These are phyloP conservation scores for Bovichtus variegatus DNA, from an alignment of 2,797 vertebrate genomes.

Conservation along the genomic window DNA sequence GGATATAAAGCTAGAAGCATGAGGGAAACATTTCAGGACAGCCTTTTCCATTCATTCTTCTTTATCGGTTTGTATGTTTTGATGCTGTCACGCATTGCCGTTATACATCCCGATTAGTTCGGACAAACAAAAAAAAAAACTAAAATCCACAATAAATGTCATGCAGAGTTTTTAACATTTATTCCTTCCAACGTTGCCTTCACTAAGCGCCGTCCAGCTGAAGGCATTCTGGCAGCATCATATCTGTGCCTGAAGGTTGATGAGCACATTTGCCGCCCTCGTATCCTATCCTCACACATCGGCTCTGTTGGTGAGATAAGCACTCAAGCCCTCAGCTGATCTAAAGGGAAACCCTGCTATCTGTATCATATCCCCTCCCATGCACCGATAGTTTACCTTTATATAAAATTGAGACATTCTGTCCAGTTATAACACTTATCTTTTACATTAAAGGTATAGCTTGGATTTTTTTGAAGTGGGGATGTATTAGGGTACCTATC, in stretches of 20 bases:
- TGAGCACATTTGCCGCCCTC: slow-evolving; percentile 54
- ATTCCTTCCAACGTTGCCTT: slow-evolving; percentile 19
- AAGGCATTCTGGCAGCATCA: slow-evolving; percentile 42
- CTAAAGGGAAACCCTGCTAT: slow-evolving; percentile 44
- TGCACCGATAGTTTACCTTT: slow-evolving; percentile 1
- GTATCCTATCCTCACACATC: slow-evolving; percentile 54
- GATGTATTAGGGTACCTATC: too few relatives aligned
- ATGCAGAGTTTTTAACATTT: slow-evolving; percentile 31
- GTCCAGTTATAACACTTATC: neutral
- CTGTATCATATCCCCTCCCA: slow-evolving; percentile 35
- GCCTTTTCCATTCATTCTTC: neutral
- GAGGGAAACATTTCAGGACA: neutral
- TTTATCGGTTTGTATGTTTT: slow-evolving; percentile 6
- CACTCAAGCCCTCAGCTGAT: slow-evolving; percentile 44
- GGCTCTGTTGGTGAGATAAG: slow-evolving; percentile 59
- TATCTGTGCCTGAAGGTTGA: slow-evolving; percentile 51
- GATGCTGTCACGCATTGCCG: neutral
- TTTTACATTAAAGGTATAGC: neutral
- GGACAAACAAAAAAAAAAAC: slow-evolving; percentile 10
- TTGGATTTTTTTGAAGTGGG: too few relatives aligned
- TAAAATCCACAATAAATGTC: slow-evolving; percentile 29
- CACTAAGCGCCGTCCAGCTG: slow-evolving; percentile 23
- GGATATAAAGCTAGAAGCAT: neutral
- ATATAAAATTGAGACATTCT: slow-evolving; percentile 18
- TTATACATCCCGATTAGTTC: slow-evolving; percentile 19